phyloP scores from a whole-genome alignment of 2,797 vertebrate species.

The Natrix natrix region DNA sequence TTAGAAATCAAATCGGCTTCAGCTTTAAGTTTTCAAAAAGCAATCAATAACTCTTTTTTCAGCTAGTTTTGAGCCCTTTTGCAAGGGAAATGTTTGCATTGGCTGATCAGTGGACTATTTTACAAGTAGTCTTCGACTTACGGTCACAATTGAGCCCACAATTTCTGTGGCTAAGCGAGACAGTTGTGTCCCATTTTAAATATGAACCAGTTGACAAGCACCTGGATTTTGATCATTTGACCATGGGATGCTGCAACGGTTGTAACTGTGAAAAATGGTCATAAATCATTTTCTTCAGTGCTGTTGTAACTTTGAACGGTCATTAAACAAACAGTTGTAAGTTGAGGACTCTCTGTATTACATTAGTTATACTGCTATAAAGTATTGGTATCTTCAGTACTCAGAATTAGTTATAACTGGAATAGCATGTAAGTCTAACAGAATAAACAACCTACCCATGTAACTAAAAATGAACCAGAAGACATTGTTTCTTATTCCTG shows the following conservation, averaged over 20 bases:
- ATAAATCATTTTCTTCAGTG: neutral
- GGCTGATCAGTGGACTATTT: neutral
- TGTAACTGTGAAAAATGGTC: neutral
- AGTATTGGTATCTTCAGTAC: neutral
- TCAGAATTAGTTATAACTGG: neutral
- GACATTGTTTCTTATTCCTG: neutral
- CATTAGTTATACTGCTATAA: neutral
- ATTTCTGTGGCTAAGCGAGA: neutral
- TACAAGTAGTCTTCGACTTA: neutral
- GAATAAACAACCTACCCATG: neutral
- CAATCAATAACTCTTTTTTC: neutral
- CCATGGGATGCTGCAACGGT: neutral
- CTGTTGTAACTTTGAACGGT: neutral
- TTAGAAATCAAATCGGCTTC: neutral
- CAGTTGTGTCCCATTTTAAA: neutral
- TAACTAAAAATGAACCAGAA: neutral
- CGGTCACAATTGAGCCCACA: neutral
- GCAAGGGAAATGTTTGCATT: neutral
- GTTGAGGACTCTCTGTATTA: too few species aligned
- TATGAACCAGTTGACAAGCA: neutral
- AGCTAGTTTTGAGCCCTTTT: neutral
- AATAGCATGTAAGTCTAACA: neutral
- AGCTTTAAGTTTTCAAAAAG: neutral
- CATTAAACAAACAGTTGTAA: too few species aligned
- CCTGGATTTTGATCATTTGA: neutral